These are phyloP conservation scores for Oncorhynchus tshawytscha DNA, from an alignment of 2,113 vertebrate species.

Conservation along the genomic window DNA sequence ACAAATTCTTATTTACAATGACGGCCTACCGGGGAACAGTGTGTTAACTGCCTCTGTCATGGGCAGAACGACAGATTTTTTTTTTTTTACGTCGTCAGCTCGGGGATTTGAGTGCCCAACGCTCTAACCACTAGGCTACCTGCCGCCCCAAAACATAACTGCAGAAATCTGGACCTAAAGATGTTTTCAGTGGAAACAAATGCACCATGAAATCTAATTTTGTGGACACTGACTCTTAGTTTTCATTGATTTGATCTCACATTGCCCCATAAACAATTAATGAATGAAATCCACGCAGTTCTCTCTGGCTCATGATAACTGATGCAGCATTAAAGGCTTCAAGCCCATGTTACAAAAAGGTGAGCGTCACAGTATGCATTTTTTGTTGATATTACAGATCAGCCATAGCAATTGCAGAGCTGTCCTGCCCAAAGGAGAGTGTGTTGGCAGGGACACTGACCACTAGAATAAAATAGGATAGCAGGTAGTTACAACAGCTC, in stretches of 20 bases:
- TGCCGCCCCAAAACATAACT: too few species aligned
- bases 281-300: background rate
- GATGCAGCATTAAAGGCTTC: background rate
- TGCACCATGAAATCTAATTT: background rate
- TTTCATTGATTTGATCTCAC: background rate
- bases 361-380: background rate
- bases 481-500: background rate
- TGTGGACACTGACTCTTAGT: background rate
- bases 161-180: background rate
- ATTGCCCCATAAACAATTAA: background rate
- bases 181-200: background rate
- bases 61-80: too few species aligned
- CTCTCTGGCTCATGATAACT: background rate
- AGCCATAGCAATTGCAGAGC: background rate
- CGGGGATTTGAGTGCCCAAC: too few species aligned
- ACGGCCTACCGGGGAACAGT: too few species aligned
- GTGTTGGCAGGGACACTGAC: background rate
- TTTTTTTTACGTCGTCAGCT: too few species aligned
- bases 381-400: background rate
- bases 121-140: too few species aligned
- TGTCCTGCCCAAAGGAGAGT: background rate
- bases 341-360: background rate
- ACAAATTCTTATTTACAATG: too few species aligned
- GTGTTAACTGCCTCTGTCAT: too few species aligned
- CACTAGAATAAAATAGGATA: background rate